Evolutionary conservation across 2,888 invertebrate species (phyloP).

Genomic region (Reticulitermes lucifugus): DNA sequence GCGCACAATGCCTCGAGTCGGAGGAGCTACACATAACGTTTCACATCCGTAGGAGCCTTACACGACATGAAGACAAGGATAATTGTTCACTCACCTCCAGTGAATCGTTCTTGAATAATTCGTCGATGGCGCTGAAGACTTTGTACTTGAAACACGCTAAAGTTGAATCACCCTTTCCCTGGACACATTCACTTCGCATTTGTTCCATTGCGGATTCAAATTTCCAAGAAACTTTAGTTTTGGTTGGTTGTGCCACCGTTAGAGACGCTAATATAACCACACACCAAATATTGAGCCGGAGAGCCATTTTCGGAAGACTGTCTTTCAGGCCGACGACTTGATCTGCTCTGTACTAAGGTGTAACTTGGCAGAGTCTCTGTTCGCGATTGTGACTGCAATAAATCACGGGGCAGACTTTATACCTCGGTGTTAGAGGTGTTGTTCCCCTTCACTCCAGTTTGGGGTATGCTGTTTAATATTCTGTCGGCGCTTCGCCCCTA

Average conservation of each 20-base stretch:
- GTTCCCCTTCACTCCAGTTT: conserved; percentile 10
- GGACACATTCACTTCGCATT: conserved; percentile 69
- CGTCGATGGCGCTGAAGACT: conserved; percentile 76
- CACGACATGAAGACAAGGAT: too few relatives aligned
- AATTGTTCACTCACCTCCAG: conserved; percentile 72
- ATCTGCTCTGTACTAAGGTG: background rate
- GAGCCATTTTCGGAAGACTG: too few relatives aligned
- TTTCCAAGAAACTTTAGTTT: conserved; percentile 26
- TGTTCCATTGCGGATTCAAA: conserved; percentile 80
- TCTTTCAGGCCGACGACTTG: background rate
- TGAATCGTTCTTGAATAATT: conserved; percentile 81
- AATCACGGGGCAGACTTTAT: conserved; percentile 33
- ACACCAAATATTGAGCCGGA: background rate
- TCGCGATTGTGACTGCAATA: conserved; percentile 27
- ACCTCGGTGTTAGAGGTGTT: conserved; percentile 23
- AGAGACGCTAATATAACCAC: conserved; percentile 8
- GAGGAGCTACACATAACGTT: too few relatives aligned
- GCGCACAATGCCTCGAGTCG: too few relatives aligned
- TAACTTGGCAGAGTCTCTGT: background rate
- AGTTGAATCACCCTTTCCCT: conserved; percentile 71
- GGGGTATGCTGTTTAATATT: conserved; percentile 1
- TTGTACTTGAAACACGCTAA: conserved; percentile 87
- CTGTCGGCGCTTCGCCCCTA: background rate
- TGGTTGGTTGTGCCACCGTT: conserved; percentile 12
- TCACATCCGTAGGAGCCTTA: too few relatives aligned